Percentiles rank a stretch among this genome's conserved stretches.
phyloP scores from a whole-genome alignment of 2,113 vertebrate species.

The Psephotus haematonotus region DNA sequence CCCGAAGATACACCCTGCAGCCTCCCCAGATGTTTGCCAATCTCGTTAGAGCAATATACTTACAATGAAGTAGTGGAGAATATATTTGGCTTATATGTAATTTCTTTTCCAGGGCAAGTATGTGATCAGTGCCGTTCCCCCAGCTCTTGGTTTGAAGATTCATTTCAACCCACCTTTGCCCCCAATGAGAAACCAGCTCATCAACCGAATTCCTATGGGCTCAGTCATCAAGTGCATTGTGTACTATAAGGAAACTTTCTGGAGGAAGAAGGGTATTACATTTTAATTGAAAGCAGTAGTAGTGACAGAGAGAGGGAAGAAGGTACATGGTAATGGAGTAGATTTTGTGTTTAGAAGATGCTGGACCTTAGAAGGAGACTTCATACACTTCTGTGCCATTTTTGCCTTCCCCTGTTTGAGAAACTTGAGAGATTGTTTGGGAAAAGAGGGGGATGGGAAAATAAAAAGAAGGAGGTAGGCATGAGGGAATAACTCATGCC shows the following conservation, averaged over 20 bases:
- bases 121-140: conserved; percentile 88
- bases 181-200: conserved; percentile 91
- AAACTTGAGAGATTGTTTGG: not conserved
- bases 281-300: not conserved
- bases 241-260: conserved; percentile 95
- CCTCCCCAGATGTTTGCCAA: not conserved
- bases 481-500: not conserved
- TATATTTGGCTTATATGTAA: not conserved
- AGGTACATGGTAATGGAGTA: not conserved
- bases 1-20: not conserved
- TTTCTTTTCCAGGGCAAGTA: conserved; percentile 84
- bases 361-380: not conserved
- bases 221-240: conserved; percentile 98
- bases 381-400: not conserved
- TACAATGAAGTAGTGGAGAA: not conserved
- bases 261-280: conserved; percentile 88
- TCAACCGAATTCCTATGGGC: conserved; percentile 92
- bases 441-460: not conserved
- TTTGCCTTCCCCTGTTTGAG: not conserved
- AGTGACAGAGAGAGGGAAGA: not conserved
- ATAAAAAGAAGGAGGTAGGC: not conserved
- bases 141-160: conserved; percentile 87
- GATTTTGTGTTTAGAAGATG: not conserved
- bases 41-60: not conserved
- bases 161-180: conserved; percentile 93